Evolutionary conservation across 2,797 vertebrate genomes (phyloP).

Genomic region (Pterois miles): DNA sequence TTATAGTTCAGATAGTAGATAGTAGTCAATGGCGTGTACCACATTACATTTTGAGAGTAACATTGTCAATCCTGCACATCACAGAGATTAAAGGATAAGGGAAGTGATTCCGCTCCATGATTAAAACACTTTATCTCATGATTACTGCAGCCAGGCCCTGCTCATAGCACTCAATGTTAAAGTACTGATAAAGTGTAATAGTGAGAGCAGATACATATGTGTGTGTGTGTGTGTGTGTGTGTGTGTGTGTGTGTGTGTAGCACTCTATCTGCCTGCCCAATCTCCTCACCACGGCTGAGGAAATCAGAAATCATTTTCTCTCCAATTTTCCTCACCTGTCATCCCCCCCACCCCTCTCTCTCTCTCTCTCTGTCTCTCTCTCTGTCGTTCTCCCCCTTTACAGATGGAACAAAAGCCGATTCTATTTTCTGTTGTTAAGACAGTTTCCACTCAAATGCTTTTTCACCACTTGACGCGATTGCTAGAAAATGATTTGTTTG

Average conservation of each 20-base stretch:
- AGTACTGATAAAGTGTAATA: constrained; percentile 27
- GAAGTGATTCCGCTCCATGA: constrained; percentile 47
- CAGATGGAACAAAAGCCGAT: constrained; percentile 17
- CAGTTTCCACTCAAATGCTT: constrained; percentile 17
- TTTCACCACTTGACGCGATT: constrained; percentile 22
- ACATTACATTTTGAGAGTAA: constrained; percentile 32
- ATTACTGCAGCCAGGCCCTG: constrained; percentile 43
- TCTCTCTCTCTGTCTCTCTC: neutral
- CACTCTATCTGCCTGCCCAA: constrained; percentile 30
- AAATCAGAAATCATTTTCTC: constrained; percentile 58
- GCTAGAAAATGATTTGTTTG: constrained; percentile 48
- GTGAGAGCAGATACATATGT: constrained; percentile 13
- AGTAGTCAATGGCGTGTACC: neutral
- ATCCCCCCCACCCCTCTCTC: neutral
- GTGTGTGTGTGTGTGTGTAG: neutral
- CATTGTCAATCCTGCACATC: constrained; percentile 38
- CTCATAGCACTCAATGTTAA: constrained; percentile 30
- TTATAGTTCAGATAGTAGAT: neutral
- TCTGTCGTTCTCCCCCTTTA: neutral
- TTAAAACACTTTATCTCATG: constrained; percentile 63
- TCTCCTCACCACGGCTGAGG: constrained; percentile 36
- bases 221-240: constrained; percentile 9
- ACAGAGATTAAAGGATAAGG: constrained; percentile 62
- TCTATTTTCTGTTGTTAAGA: constrained; percentile 55
- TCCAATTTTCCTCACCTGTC: constrained; percentile 56